Base-by-base conservation (phyloP, 1,140 invertebrate species). In the Drosophila elegans region DNA sequence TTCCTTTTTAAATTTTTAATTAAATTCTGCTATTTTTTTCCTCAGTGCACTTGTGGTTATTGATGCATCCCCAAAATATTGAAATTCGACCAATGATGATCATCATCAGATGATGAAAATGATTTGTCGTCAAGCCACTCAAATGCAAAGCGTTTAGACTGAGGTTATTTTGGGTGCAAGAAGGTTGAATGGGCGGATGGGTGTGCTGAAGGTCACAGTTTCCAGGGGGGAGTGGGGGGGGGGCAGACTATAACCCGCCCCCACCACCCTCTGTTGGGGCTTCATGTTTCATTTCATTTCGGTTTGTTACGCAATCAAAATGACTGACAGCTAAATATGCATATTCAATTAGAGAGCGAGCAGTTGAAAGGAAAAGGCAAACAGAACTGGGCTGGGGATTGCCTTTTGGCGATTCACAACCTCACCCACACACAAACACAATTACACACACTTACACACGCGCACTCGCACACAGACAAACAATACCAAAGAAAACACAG, bases 311-410 rank as follows among this genome's bases (percentile, higher is more conserved):
- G 64, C 68, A 71, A 71, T 64, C 45, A 42, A 74, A 74, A 74
- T 74, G 71, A 56, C 72, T 74, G 72, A 74, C 72, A 74, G 59
- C 72, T 64, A 74, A 74, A 74, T 74, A 74, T 74, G 72, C 72
- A 74, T 74, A 74, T 74, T 74, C 71, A 74, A 74, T 74, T 74
- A 74, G 71, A 64, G 72, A 25, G 48, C 48, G 41, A 46, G 41
- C 29, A 74, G 71, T 62, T 49, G 59, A 64, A 63, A 53, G 51
- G 32, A 49, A 74, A 62, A 63, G 69, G 68, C 67, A 48, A 68
- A 38, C 66, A 68, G 38, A 48, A 25, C n/a, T 48, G 25, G 12
- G 42, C 2, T 2, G n/a, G 39, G 32, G 27, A 34, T 9, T 11
- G 38, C 66, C 36, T 25, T 25, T 32, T 29, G 48, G 48, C 63